Conservation (phyloP, 2,888 invertebrate genomes). For the Thecophora atra region DNA sequence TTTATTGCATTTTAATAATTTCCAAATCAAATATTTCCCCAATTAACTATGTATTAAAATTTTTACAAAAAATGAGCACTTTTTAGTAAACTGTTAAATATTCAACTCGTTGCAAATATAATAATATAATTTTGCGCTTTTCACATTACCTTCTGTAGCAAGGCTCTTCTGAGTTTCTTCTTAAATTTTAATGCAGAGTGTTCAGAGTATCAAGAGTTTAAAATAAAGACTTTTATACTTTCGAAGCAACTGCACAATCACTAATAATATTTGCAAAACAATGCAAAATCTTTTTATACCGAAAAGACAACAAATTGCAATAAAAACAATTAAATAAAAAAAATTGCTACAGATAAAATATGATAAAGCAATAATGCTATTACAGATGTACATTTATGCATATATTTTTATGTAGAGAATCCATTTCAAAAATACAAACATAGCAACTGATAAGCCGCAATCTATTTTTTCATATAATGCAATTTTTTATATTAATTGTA, state of each 20-base stretch:
- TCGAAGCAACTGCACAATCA: conserved; percentile 7
- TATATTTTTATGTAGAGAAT: no score
- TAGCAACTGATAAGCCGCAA: not conserved
- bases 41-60: no score
- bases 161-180: no score
- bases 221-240: conserved; percentile 7
- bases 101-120: no score
- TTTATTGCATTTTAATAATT: no score
- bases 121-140: no score
- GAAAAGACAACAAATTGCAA: conserved; percentile 21
- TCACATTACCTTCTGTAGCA: not conserved
- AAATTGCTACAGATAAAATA: not conserved
- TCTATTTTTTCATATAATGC: not conserved
- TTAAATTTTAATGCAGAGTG: no score
- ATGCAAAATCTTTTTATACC: conserved; percentile 15
- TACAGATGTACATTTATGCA: no score
- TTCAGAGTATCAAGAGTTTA: not conserved
- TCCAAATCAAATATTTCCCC: no score
- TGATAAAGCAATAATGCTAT: no score
- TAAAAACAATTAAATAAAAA: not conserved
- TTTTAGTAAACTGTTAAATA: no score
- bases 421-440: not conserved
- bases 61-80: no score
- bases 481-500: not conserved
- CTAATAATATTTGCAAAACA: conserved; percentile 13